Conservation (phyloP, 1,140 invertebrate genomes). For the Eueides isabella region DNA sequence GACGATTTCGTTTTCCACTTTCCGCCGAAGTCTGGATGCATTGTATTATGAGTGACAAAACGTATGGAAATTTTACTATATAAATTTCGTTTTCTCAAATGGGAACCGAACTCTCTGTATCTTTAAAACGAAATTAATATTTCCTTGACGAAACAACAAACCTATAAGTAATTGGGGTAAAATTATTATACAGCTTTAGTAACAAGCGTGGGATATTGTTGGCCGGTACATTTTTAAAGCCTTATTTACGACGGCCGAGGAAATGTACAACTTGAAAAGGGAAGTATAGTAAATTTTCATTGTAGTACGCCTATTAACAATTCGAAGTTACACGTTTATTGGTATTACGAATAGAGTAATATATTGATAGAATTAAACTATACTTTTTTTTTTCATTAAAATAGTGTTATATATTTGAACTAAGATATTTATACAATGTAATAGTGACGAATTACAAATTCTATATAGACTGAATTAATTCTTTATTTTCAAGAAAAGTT, state of each 20-base stretch:
- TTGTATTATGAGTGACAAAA: no score
- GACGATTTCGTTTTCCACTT: no score
- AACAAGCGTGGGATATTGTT: slow-evolving; percentile 15
- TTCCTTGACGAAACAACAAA: slow-evolving; percentile 2
- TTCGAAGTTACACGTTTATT: slow-evolving; percentile 18
- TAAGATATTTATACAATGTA: not conserved
- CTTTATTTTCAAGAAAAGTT: not conserved
- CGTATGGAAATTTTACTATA: no score
- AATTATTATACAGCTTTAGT: slow-evolving; percentile 1
- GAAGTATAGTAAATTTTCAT: slow-evolving; percentile 14
- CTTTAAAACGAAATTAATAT: no score
- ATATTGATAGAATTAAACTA: not conserved
- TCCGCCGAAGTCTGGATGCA: no score
- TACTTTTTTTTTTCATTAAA: not conserved
- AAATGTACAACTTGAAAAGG: slow-evolving; percentile 8
- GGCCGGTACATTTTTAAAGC: slow-evolving; percentile 10
- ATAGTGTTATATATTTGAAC: no score
- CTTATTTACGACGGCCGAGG: slow-evolving; percentile 15
- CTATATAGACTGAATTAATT: no score
- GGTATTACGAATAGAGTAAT: not conserved
- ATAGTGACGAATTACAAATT: no score
- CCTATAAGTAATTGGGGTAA: slow-evolving; percentile 15
- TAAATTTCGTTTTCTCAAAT: no score
- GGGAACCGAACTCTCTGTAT: no score
- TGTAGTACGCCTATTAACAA: slow-evolving; percentile 8